Conservation (phyloP, 2,888 invertebrate genomes). For the Parnassius apollo region DNA sequence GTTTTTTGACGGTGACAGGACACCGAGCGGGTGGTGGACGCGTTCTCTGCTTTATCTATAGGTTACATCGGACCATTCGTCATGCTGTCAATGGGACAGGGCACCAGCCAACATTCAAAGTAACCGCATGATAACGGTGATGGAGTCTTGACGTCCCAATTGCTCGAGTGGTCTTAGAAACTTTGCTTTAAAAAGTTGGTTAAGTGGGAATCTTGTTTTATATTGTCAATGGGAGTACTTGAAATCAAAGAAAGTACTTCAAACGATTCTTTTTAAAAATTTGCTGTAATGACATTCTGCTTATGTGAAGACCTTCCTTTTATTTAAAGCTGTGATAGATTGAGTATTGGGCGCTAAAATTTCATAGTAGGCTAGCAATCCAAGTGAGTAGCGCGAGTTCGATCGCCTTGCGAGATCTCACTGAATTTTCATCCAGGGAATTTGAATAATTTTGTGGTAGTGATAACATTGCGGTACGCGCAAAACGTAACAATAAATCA, state of each 20-base stretch:
- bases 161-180: conserved; percentile 27
- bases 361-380: too few relatives aligned
- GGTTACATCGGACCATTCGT: conserved; percentile 74
- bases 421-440: too few relatives aligned
- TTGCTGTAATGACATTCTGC: too few relatives aligned
- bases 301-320: too few relatives aligned
- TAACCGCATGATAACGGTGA: conserved; percentile 72
- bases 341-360: too few relatives aligned
- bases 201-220: conserved; percentile 9
- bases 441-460: too few relatives aligned
- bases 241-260: not conserved
- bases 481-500: too few relatives aligned
- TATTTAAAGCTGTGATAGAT: too few relatives aligned
- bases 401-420: too few relatives aligned
- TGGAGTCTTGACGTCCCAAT: conserved; percentile 37
- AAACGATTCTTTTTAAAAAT: too few relatives aligned
- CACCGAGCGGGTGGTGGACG: conserved; percentile 51
- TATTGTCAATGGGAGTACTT: not conserved
- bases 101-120: conserved; percentile 73
- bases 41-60: conserved; percentile 56
- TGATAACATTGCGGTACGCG: too few relatives aligned
- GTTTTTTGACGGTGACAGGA: conserved; percentile 77
- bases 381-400: too few relatives aligned
- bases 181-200: conserved; percentile 23
- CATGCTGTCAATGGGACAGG: conserved; percentile 75